phyloP scores from a whole-genome alignment of 53 echinoderm and acorn worm genomes.

The Mesocentrotus franciscanus region DNA sequence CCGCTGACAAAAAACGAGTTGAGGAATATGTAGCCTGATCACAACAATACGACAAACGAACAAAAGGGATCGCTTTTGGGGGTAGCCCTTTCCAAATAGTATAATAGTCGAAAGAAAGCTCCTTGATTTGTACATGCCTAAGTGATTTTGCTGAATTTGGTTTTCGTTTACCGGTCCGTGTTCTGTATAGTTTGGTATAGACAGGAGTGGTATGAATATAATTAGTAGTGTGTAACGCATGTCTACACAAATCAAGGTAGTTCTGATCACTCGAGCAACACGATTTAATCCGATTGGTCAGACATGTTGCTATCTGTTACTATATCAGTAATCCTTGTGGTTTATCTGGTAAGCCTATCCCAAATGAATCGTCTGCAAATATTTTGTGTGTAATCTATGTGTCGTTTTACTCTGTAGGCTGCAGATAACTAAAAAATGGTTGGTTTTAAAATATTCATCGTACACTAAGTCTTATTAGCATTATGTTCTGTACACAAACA shows the following conservation, averaged over 20 bases:
- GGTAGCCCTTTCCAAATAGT: constrained; percentile 36
- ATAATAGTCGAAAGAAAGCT: constrained; percentile 12
- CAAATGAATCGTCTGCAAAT: neutral
- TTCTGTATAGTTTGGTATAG: neutral
- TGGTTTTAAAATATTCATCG: too few species aligned
- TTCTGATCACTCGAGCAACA: neutral
- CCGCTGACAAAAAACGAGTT: neutral
- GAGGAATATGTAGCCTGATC: neutral
- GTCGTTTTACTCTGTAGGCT: too few species aligned
- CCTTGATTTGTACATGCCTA: constrained; percentile 26
- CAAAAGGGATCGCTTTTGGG: constrained; percentile 58
- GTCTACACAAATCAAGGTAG: neutral
- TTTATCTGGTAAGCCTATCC: neutral
- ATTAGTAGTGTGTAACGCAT: neutral
- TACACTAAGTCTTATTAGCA: too few species aligned
- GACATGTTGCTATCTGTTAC: neutral
- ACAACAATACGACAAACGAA: constrained; percentile 16
- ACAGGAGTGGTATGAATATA: neutral
- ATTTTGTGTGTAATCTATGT: neutral
- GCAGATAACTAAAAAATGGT: too few species aligned
- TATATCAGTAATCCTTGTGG: neutral
- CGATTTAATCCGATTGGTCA: neutral
- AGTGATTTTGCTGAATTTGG: constrained; percentile 34
- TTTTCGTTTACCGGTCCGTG: constrained; percentile 10
- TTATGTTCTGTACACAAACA: too few species aligned